These are phyloP conservation scores for Prorops nasuta DNA, from an alignment of 1,140 invertebrate genomes.

Conservation along the genomic window DNA sequence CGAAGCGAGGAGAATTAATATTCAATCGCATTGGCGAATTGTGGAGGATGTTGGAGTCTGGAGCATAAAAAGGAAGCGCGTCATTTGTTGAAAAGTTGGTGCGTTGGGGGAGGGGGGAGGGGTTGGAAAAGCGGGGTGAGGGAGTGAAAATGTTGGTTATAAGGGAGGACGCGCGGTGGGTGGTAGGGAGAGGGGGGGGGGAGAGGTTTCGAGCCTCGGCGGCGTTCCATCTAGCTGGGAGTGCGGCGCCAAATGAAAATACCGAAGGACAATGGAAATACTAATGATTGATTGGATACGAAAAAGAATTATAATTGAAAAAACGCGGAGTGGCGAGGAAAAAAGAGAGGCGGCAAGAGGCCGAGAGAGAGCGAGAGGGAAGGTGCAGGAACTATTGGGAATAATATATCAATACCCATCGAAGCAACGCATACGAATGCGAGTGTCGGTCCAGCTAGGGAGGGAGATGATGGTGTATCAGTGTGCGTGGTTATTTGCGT, in stretches of 20 bases:
- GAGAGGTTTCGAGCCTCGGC: not conserved
- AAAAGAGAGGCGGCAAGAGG: conserved; percentile 16
- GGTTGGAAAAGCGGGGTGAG: conserved; percentile 1
- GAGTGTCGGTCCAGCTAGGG: conserved; percentile 32
- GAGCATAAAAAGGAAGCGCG: conserved; percentile 15
- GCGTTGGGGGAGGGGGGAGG: conserved; percentile 7
- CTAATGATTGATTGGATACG: conserved; percentile 60
- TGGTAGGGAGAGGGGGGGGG: conserved; percentile 3
- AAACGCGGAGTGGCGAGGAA: conserved; percentile 46
- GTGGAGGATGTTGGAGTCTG: conserved; percentile 33
- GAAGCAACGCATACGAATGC: conserved; percentile 57
- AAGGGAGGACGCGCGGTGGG: not conserved
- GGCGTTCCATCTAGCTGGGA: conserved; percentile 33
- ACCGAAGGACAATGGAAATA: conserved; percentile 59
- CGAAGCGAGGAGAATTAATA: conserved; percentile 54
- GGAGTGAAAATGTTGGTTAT: not conserved
- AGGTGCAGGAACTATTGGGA: conserved; percentile 55
- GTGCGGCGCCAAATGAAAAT: conserved; percentile 57
- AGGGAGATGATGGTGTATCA: no score
- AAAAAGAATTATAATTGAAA: conserved; percentile 61
- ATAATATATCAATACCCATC: conserved; percentile 60
- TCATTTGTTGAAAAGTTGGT: conserved; percentile 3
- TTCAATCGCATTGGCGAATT: conserved; percentile 56
- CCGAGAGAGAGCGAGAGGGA: conserved; percentile 6
- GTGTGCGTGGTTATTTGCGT: no score